Conservation (phyloP, 2,113 vertebrate species). For the Xiphorhynchus elegans region DNA sequence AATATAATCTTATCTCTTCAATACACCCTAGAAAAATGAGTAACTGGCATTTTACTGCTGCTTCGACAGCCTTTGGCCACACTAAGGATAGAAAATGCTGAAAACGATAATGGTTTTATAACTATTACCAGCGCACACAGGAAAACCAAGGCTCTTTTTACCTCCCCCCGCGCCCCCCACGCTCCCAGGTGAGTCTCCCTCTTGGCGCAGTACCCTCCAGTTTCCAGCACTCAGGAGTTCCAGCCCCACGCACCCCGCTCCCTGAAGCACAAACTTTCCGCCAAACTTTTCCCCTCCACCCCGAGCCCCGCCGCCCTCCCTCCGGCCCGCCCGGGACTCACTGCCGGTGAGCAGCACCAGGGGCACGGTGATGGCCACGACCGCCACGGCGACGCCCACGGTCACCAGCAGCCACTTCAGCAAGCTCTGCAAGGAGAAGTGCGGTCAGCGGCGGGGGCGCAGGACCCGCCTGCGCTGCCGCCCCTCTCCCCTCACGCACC, state of each 20-base stretch:
- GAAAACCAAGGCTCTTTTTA: neutral
- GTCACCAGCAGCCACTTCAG: constrained; percentile 75
- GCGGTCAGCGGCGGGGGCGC: neutral
- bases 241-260: accelerated
- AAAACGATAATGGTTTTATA: neutral
- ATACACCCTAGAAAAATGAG: neutral
- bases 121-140: neutral
- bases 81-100: neutral
- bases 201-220: neutral
- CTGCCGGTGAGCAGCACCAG: constrained; percentile 66
- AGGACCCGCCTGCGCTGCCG: neutral
- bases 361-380: constrained; percentile 70
- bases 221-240: accelerated
- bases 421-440: constrained; percentile 58
- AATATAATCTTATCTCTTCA: neutral
- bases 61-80: neutral
- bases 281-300: neutral
- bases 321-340: constrained; percentile 35
- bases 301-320: too few species aligned
- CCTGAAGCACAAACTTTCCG: neutral
- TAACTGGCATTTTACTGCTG: neutral
- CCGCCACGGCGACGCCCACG: constrained; percentile 49
- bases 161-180: accelerated
- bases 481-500: neutral
- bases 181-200: neutral